phyloP scores from a whole-genome alignment of 2,797 vertebrate species.

The Myripristis jacobus region DNA sequence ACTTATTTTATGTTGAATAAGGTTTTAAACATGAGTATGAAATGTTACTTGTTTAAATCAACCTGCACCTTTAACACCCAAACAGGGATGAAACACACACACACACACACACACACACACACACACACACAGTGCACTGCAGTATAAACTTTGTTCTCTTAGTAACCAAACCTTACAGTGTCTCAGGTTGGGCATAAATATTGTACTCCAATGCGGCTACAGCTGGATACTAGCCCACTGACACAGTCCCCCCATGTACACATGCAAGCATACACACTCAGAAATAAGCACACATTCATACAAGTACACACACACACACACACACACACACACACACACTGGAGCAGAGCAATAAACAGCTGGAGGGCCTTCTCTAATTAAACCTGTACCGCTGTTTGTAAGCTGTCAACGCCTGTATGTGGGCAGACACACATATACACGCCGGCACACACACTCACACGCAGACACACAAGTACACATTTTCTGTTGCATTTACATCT shows the following conservation, averaged over 20 bases:
- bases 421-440: slow-evolving; percentile 43
- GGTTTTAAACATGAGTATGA: too few species aligned
- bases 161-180: slow-evolving; percentile 20
- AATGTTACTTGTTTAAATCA: not conserved
- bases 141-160: slow-evolving; percentile 24
- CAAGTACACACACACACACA: slow-evolving; percentile 30
- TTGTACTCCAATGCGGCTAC: slow-evolving; percentile 26
- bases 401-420: slow-evolving; percentile 64
- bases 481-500: slow-evolving; percentile 59
- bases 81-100: slow-evolving; percentile 24
- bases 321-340: slow-evolving; percentile 22
- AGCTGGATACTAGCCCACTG: slow-evolving; percentile 51
- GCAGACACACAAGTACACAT: not conserved
- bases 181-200: slow-evolving; percentile 43
- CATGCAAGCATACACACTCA: too few species aligned
- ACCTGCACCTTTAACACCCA: slow-evolving; percentile 16
- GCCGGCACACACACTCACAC: too few species aligned
- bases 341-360: slow-evolving; percentile 69
- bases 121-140: slow-evolving; percentile 18
- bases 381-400: slow-evolving; percentile 74
- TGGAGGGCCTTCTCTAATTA: slow-evolving; percentile 77
- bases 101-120: slow-evolving; percentile 7
- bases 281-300: too few species aligned
- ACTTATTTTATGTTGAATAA: too few species aligned
- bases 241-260: slow-evolving; percentile 52